phyloP scores from a whole-genome alignment of 2,797 vertebrate species.

The Peromyscus melanophrys region DNA sequence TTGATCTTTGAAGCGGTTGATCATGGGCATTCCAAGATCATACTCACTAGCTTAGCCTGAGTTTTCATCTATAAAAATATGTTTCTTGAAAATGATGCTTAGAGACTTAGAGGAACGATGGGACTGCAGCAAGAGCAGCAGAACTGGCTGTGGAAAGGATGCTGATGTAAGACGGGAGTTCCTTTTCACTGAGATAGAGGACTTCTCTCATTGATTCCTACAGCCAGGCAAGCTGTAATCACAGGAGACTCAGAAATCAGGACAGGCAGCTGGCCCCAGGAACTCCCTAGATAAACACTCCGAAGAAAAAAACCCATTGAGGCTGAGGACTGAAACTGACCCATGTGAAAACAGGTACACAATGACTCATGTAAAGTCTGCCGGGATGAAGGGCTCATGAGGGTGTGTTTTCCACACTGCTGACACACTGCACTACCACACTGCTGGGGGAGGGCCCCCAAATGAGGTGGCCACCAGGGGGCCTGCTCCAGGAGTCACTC shows the following conservation, averaged over 20 bases:
- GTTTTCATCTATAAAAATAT: constrained; percentile 77
- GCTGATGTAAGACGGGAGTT: not conserved
- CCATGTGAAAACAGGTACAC: not conserved
- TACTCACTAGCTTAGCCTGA: constrained; percentile 79
- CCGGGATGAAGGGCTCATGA: not conserved
- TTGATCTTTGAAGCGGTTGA: constrained; percentile 80
- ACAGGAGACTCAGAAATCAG: not conserved
- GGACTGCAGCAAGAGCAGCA: not conserved
- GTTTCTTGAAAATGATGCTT: constrained; percentile 67
- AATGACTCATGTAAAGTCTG: not conserved
- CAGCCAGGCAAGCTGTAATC: not conserved
- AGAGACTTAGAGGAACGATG: constrained; percentile 51
- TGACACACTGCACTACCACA: not conserved
- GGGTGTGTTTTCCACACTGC: not conserved
- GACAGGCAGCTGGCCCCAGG: not conserved
- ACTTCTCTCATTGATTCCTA: not conserved
- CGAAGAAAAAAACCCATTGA: not conserved
- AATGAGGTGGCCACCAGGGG: too few relatives aligned
- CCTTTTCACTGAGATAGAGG: not conserved
- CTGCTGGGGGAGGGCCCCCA: not conserved
- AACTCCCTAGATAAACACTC: not conserved
- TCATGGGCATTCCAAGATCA: constrained; percentile 73
- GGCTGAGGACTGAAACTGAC: not conserved
- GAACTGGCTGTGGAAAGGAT: not conserved
- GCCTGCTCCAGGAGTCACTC: not conserved